Evolutionary conservation across 2,113 vertebrate genomes (phyloP).

Genomic region (Corydoras sp.): DNA sequence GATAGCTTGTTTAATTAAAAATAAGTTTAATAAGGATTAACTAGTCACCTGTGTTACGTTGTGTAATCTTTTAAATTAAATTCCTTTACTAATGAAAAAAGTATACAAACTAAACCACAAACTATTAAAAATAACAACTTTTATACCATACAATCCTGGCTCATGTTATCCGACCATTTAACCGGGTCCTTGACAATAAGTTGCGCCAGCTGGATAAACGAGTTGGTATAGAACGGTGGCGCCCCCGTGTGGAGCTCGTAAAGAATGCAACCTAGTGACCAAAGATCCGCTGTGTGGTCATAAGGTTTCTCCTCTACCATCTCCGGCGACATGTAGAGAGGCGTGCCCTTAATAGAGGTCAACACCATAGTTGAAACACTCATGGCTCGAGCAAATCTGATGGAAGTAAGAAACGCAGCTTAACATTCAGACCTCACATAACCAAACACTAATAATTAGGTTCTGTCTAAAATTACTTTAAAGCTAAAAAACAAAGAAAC

Average conservation of each 20-base stretch:
- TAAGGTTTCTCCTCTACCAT: slow-evolving; percentile 89
- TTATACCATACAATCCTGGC: slow-evolving; percentile 77
- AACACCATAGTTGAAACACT: slow-evolving; percentile 90
- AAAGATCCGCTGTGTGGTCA: slow-evolving; percentile 89
- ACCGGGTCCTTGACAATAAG: slow-evolving; percentile 82
- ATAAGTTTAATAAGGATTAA: too few species aligned
- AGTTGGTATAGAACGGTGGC: slow-evolving; percentile 92
- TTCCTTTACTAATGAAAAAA: neutral
- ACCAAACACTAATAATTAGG: neutral
- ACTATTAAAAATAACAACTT: neutral
- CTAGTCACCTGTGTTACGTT: too few species aligned
- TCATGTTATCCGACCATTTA: slow-evolving; percentile 82
- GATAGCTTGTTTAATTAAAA: too few species aligned
- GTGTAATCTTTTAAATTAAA: too few species aligned
- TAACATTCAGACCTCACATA: neutral
- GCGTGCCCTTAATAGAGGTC: slow-evolving; percentile 95
- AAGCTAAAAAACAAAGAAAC: too few species aligned
- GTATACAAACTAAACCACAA: neutral
- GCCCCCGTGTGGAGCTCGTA: slow-evolving; percentile 89
- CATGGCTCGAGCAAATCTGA: slow-evolving; percentile 91
- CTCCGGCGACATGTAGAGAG: slow-evolving; percentile 95
- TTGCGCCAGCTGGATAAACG: slow-evolving; percentile 88
- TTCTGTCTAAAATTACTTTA: too few species aligned
- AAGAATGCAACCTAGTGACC: slow-evolving; percentile 94
- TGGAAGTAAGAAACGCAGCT: slow-evolving; percentile 1